phyloP scores from a whole-genome alignment of 2,797 vertebrate species.

The Hemibagrus guttatus region DNA sequence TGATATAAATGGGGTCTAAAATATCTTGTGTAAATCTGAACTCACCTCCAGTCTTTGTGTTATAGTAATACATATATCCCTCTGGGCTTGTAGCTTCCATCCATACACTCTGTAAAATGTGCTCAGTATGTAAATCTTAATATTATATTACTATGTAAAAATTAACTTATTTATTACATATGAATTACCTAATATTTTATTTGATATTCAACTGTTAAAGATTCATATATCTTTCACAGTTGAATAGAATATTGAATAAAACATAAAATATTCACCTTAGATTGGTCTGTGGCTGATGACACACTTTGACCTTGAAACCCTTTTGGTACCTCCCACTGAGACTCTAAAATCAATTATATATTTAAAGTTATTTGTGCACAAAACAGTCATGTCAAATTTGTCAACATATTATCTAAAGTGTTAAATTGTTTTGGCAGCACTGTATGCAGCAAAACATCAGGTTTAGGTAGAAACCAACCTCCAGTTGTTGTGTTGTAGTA shows the following conservation, averaged over 20 bases:
- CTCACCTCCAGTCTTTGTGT: slow-evolving; percentile 87
- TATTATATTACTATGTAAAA: neutral
- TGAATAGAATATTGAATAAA: neutral
- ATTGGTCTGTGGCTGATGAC: slow-evolving; percentile 38
- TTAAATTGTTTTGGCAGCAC: neutral
- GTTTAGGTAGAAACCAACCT: slow-evolving; percentile 72
- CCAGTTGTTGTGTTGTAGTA: slow-evolving; percentile 88
- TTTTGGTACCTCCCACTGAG: slow-evolving; percentile 88
- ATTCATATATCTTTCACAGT: neutral
- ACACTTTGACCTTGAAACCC: slow-evolving; percentile 72
- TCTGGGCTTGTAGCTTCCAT: slow-evolving; percentile 87
- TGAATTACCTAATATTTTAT: neutral
- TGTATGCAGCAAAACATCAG: neutral
- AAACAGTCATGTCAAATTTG: neutral
- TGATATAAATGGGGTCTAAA: neutral
- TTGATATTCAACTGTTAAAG: neutral
- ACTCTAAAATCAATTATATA: slow-evolving; percentile 71
- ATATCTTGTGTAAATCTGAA: neutral
- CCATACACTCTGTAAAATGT: slow-evolving; percentile 72
- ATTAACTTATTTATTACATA: neutral
- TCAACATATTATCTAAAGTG: neutral
- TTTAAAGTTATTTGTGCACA: neutral
- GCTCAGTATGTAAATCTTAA: neutral
- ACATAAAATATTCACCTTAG: slow-evolving; percentile 53
- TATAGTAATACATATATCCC: slow-evolving; percentile 91